A percentile compares a stretch with the other conserved stretches of the same genome.
phyloP scores from a whole-genome alignment of 2,797 vertebrate genomes.

The Sebastes kiyomatsui region DNA sequence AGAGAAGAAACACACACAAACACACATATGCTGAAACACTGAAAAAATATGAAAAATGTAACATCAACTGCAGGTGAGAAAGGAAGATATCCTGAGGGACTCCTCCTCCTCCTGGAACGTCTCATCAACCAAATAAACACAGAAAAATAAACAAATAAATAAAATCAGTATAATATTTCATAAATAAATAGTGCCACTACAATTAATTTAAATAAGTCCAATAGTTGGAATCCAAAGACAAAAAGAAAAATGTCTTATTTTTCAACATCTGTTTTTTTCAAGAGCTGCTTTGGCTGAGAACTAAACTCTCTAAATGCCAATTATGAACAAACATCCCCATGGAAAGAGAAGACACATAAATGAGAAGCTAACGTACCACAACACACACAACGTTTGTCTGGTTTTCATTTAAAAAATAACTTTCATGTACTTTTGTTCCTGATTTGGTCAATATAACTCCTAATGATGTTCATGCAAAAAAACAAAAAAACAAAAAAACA shows the following conservation, averaged over 20 bases:
- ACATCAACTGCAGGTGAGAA: neutral
- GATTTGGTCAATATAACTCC: neutral
- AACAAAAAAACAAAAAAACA: neutral
- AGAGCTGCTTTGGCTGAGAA: neutral
- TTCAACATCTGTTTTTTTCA: neutral
- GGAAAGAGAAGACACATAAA: neutral
- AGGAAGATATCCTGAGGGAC: neutral
- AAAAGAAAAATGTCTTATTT: neutral
- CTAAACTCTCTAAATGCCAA: neutral
- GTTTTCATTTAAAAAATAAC: neutral
- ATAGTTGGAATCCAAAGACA: neutral
- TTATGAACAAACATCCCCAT: neutral
- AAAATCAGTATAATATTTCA: neutral
- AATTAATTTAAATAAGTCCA: neutral
- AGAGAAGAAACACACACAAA: constrained; percentile 23
- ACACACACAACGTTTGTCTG: neutral
- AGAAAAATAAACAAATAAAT: neutral
- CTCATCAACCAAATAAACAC: neutral
- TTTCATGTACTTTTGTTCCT: neutral
- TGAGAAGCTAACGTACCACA: neutral
- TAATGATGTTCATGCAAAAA: neutral
- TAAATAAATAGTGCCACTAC: neutral
- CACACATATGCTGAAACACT: neutral
- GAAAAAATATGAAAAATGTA: neutral
- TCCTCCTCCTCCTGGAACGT: neutral